phyloP scores from a whole-genome alignment of 2,797 vertebrate species.

The Pogoniulus pusillus region DNA sequence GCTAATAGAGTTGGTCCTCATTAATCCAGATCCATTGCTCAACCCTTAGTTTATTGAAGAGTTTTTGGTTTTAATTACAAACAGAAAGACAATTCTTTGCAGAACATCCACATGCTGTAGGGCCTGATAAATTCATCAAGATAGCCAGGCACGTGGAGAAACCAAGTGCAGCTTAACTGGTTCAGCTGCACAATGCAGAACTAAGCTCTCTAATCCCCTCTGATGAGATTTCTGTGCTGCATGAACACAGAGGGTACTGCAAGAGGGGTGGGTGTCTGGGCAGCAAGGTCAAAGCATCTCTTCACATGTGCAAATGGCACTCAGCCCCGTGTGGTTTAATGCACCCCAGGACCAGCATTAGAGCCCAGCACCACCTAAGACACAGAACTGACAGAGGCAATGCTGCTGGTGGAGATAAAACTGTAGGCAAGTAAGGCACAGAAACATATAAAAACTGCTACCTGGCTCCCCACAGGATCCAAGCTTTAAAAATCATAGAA shows the following conservation, averaged over 20 bases:
- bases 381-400: neutral
- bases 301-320: neutral
- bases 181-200: constrained; percentile 8
- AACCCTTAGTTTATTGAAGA: constrained; percentile 16
- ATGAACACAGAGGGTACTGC: neutral
- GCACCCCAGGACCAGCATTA: neutral
- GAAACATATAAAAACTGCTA: neutral
- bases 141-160: constrained; percentile 22
- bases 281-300: neutral
- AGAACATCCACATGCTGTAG: neutral
- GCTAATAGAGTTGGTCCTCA: constrained; percentile 54
- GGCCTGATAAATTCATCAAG: constrained; percentile 22
- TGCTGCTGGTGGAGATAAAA: neutral
- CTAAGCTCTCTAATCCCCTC: constrained; percentile 26
- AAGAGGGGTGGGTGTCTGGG: neutral
- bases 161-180: constrained; percentile 38
- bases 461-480: neutral
- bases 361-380: neutral
- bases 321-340: neutral
- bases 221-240: constrained; percentile 24
- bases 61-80: neutral
- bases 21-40: constrained; percentile 59
- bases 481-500: neutral
- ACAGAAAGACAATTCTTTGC: constrained; percentile 12
- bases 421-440: neutral